Percentiles rank a stretch among this genome's conserved stretches.
Evolutionary conservation across 2,113 vertebrate genomes (phyloP).

Genomic region (Carassius carassius): DNA sequence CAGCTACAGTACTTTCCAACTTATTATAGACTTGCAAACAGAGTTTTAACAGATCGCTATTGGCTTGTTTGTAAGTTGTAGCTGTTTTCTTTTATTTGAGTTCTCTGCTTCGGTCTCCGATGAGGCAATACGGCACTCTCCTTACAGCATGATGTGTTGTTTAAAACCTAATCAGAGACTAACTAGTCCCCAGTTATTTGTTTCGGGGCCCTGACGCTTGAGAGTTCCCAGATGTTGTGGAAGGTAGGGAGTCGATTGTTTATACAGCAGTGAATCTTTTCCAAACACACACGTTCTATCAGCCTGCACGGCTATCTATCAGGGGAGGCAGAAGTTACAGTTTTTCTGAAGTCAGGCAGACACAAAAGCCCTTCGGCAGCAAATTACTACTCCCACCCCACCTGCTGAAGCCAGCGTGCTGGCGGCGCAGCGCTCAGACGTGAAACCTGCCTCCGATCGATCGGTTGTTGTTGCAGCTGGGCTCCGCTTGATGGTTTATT

Average conservation of each 20-base stretch:
- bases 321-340: slow-evolving; percentile 81
- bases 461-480: slow-evolving; percentile 98
- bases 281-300: slow-evolving; percentile 79
- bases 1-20: slow-evolving; percentile 27
- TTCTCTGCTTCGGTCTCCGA: slow-evolving; percentile 59
- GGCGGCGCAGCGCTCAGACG: slow-evolving; percentile 83
- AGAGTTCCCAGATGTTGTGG: slow-evolving; percentile 82
- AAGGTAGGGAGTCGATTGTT: slow-evolving; percentile 83
- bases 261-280: slow-evolving; percentile 80
- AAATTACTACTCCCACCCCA: slow-evolving; percentile 85
- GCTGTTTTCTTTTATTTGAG: slow-evolving; percentile 50
- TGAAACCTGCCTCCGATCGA: slow-evolving; percentile 94
- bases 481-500: slow-evolving; percentile 92
- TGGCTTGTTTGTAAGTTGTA: slow-evolving; percentile 16
- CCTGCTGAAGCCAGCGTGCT: slow-evolving; percentile 90
- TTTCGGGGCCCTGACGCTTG: slow-evolving; percentile 75
- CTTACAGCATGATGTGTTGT: slow-evolving; percentile 75
- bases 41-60: slow-evolving; percentile 19
- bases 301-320: slow-evolving; percentile 77
- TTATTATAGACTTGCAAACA: slow-evolving; percentile 13
- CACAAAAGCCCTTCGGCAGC: slow-evolving; percentile 80
- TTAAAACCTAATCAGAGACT: slow-evolving; percentile 82
- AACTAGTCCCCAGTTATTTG: slow-evolving; percentile 81
- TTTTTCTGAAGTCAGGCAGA: slow-evolving; percentile 78
- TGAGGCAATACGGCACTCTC: slow-evolving; percentile 61